Conservation (phyloP, 1,140 invertebrate genomes). For the Notospermus geniculatus region DNA sequence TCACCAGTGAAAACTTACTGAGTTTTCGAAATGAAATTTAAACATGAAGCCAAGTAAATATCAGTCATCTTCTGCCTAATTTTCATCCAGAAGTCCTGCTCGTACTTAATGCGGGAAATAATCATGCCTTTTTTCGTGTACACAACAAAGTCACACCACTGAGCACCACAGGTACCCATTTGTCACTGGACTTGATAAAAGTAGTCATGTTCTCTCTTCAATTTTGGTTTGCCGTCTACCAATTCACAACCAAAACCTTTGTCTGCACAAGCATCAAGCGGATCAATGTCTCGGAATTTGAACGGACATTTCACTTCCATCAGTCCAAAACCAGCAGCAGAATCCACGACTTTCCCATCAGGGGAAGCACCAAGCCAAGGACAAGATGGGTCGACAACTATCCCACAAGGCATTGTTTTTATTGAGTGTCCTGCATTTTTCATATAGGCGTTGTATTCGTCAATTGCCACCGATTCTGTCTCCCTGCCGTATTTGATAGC, state of each 20-base stretch:
- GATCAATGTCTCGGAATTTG: background rate
- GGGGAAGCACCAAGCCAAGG: background rate
- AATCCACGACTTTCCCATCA: background rate
- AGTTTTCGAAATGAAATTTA: too few relatives aligned
- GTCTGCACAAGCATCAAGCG: background rate
- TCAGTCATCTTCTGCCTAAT: too few relatives aligned
- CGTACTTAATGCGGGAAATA: background rate
- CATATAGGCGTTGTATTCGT: background rate
- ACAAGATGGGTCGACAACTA: background rate
- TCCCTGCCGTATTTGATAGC: slow-evolving; percentile 9
- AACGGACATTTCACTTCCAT: background rate
- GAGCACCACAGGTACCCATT: background rate
- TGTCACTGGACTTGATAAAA: background rate
- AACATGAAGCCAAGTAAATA: too few relatives aligned
- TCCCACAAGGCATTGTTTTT: background rate
- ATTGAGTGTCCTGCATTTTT: background rate
- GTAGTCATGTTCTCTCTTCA: background rate
- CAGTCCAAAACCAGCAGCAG: background rate
- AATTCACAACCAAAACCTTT: background rate
- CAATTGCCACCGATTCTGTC: slow-evolving; percentile 1
- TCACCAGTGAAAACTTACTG: too few relatives aligned
- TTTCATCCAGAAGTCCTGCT: background rate
- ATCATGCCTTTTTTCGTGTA: background rate
- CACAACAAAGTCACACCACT: background rate
- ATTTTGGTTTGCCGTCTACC: background rate